Evolutionary conservation across 2,888 invertebrate genomes (phyloP), one percentile per base, ranked within the genome.

Genomic region (Lasioglossum malachurum): DNA sequence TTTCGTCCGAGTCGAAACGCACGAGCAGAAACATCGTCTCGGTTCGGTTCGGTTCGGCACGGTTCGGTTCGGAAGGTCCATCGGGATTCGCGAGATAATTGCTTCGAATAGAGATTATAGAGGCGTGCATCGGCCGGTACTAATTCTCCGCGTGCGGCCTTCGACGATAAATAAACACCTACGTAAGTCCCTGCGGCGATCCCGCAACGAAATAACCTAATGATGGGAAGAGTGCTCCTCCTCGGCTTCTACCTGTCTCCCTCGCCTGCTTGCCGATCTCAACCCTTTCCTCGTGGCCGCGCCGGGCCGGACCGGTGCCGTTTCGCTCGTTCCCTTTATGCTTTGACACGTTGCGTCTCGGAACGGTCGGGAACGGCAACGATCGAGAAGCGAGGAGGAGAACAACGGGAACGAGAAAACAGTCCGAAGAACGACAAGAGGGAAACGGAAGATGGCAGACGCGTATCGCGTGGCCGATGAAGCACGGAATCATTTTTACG

Each of bases 101-200:
- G 73, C 75, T 78, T 79, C 71, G 76, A 88, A 84, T 82, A 80
- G 78, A 82, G 74, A 80, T 80, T 86, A 74, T 53, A 74, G 72
- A 35, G 75, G 46, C 72, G 75, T 60, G 71, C 44, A 69, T 49
- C 71, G 31, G 71, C 49, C 72, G 67, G 53, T 53, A 82, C 86
- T 84, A 84, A 89, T 89, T 84, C 84, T 23, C 80, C 73, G 75
- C 80, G 82, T 73, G 75, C 87, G 71, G 77, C 46, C 69, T 57
- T 77, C 76, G 73, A 76, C 82, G 87, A 90, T 90, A 90, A 90
- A 90, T 88, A 89, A 86, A 90, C 87, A 87, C 84, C 84, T 84
- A 82, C 82, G 80, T 79, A 80, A 83, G 57, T 60, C 71, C 86
- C 79, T 46, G 78, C 71, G 86, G 87, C 89, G 74, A 67, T 71